These are phyloP conservation scores for Heterodera filipjevi DNA, from an alignment of 2,888 invertebrate genomes.

Conservation along the genomic window DNA sequence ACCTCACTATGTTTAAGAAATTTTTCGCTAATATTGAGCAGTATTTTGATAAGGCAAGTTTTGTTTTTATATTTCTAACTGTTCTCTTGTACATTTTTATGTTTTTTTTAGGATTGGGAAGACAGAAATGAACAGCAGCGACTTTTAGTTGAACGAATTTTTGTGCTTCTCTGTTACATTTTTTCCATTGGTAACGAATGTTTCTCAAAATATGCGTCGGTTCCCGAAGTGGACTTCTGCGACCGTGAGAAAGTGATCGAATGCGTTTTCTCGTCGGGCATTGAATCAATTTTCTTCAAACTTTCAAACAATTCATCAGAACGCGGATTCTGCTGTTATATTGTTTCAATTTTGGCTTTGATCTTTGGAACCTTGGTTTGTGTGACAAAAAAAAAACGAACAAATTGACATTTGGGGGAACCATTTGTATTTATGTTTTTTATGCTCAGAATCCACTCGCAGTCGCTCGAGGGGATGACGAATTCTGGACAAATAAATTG, in stretches of 20 bases:
- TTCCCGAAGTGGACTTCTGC: constrained; percentile 73
- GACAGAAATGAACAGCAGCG: constrained; percentile 87
- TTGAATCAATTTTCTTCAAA: constrained; percentile 47
- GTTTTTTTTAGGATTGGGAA: constrained; percentile 77
- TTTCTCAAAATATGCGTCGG: constrained; percentile 22
- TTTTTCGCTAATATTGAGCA: constrained; percentile 79
- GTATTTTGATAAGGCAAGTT: constrained; percentile 77
- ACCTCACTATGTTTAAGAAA: constrained; percentile 80
- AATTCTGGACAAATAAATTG: background rate
- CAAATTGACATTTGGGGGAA: background rate
- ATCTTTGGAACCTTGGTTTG: constrained; percentile 48
- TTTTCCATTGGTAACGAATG: constrained; percentile 74
- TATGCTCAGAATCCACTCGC: background rate
- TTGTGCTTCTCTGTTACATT: constrained; percentile 87
- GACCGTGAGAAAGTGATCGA: constrained; percentile 72
- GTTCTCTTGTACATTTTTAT: no score
- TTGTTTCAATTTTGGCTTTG: constrained; percentile 57
- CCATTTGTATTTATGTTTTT: background rate
- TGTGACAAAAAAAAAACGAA: no score
- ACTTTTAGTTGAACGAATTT: constrained; percentile 84
- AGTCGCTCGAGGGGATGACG: background rate
- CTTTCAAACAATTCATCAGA: constrained; percentile 51
- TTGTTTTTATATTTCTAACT: no score
- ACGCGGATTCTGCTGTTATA: constrained; percentile 56
- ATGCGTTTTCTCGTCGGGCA: constrained; percentile 51